Conservation (phyloP, 2,797 vertebrate species). For the Alcedo quadribrachys region DNA sequence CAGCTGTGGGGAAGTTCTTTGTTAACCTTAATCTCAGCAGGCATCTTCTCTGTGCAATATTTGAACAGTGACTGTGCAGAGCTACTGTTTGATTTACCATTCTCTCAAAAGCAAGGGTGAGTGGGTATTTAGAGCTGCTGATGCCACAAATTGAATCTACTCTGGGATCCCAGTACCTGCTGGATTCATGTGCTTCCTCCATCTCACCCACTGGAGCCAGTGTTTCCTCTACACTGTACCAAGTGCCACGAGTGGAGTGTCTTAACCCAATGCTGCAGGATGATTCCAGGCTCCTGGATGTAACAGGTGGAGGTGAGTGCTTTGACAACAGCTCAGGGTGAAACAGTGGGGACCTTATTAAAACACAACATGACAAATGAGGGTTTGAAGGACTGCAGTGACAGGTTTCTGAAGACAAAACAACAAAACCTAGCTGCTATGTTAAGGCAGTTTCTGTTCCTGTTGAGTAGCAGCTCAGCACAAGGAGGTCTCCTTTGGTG, state of each 20-base stretch:
- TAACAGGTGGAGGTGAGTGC: neutral
- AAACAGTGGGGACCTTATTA: neutral
- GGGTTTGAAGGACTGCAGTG: neutral
- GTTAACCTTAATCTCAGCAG: slow-evolving; percentile 26
- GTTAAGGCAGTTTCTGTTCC: slow-evolving; percentile 69
- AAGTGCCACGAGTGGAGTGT: neutral
- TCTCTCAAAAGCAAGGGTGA: neutral
- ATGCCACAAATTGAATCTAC: neutral
- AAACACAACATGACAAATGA: neutral
- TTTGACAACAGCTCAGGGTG: neutral
- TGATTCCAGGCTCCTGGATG: neutral
- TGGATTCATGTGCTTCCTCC: neutral
- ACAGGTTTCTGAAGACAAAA: slow-evolving; percentile 5
- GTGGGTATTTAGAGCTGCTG: neutral
- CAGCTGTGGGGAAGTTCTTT: neutral
- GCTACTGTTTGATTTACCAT: neutral
- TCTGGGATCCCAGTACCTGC: slow-evolving; percentile 1
- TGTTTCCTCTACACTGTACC: neutral
- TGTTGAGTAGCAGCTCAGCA: slow-evolving; percentile 65
- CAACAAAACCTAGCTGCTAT: slow-evolving; percentile 48
- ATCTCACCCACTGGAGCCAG: neutral
- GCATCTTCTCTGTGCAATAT: neutral
- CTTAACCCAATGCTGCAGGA: neutral
- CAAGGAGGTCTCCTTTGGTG: slow-evolving; percentile 67
- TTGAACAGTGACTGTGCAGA: neutral